These are phyloP conservation scores for Ormyrus labotus DNA, from an alignment of 2,888 invertebrate genomes.

Conservation along the genomic window DNA sequence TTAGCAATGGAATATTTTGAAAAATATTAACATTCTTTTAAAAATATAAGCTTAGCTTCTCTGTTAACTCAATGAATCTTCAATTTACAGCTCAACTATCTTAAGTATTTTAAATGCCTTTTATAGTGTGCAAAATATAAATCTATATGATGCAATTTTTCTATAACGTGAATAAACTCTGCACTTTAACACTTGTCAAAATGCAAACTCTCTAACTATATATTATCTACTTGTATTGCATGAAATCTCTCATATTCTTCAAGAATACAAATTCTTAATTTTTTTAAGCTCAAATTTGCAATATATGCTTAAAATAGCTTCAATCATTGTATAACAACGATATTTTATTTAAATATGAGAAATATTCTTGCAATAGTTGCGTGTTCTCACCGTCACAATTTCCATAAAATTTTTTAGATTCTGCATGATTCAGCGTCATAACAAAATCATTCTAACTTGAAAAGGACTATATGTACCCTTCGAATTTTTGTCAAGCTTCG, in stretches of 20 bases:
- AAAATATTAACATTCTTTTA: no score
- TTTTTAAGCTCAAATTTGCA: neutral
- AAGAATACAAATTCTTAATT: neutral
- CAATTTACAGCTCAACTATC: slow-evolving; percentile 8
- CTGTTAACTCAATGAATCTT: neutral
- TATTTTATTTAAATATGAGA: slow-evolving; percentile 29
- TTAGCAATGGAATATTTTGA: no score
- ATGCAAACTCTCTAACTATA: slow-evolving; percentile 3
- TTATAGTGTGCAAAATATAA: slow-evolving; percentile 35
- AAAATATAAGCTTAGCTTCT: neutral
- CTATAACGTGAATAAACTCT: neutral
- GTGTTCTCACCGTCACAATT: neutral
- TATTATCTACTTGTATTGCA: neutral
- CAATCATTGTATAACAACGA: slow-evolving; percentile 38
- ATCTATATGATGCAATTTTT: slow-evolving; percentile 2
- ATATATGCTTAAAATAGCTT: neutral
- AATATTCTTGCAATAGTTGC: slow-evolving; percentile 24
- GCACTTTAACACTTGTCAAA: slow-evolving; percentile 11
- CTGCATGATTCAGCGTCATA: slow-evolving; percentile 10
- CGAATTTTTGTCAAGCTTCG: slow-evolving; percentile 1
- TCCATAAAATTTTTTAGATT: slow-evolving; percentile 19
- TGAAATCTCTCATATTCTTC: slow-evolving; percentile 32
- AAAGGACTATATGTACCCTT: neutral
- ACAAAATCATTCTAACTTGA: slow-evolving; percentile 21
- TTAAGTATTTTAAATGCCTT: slow-evolving; percentile 52